Conservation (phyloP, 2,113 vertebrate genomes). For the Corythoichthys haematopterus region DNA sequence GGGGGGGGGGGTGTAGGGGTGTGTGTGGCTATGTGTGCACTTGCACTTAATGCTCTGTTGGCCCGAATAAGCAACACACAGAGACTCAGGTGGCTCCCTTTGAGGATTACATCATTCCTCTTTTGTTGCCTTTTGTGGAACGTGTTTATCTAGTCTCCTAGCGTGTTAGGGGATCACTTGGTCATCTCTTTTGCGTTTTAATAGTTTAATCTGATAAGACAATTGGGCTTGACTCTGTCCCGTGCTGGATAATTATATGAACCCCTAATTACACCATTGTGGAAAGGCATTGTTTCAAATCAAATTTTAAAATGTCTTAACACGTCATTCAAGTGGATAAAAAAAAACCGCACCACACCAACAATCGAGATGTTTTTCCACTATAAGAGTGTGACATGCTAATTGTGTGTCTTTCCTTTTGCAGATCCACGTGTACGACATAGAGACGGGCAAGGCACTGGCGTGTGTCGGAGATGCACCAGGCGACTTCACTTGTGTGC, state of each 20-base stretch:
- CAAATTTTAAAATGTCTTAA: too few species aligned
- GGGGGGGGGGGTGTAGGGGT: slow-evolving; percentile 1
- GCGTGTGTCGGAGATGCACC: slow-evolving; percentile 78
- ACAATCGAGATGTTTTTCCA: background rate
- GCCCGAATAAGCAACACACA: slow-evolving; percentile 77
- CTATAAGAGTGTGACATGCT: background rate
- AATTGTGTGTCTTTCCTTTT: background rate
- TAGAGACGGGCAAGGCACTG: slow-evolving; percentile 80
- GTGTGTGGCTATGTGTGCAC: too few species aligned
- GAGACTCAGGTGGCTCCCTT: slow-evolving; percentile 83
- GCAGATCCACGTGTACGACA: slow-evolving; percentile 87
- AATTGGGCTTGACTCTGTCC: slow-evolving; percentile 46
- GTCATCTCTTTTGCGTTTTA: slow-evolving; percentile 42
- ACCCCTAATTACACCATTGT: slow-evolving; percentile 61
- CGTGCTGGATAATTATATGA: slow-evolving; percentile 58
- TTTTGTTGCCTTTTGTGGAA: slow-evolving; percentile 21
- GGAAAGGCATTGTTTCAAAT: too few species aligned
- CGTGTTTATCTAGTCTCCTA: background rate
- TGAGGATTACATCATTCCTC: slow-evolving; percentile 90
- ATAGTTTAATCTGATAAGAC: slow-evolving; percentile 48
- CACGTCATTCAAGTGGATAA: too few species aligned
- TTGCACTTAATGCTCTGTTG: slow-evolving; percentile 79
- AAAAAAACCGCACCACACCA: background rate
- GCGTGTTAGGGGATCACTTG: background rate
- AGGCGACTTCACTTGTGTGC: slow-evolving; percentile 88